Conservation (phyloP, 92 coral and sea anemone genomes). For the Anthopleura xanthogrammica region DNA sequence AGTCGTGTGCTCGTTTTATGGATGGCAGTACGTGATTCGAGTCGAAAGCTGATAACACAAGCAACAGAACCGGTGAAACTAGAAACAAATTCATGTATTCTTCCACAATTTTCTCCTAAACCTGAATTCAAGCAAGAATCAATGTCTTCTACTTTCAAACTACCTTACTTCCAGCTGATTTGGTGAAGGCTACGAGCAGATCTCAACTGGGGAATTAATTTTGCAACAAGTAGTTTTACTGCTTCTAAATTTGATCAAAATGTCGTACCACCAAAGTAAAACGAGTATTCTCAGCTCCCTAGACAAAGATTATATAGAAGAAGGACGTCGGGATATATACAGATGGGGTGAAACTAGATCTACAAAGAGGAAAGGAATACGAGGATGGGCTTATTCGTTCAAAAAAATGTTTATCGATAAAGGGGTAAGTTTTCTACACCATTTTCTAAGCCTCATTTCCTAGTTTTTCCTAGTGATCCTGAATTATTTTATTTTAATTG, state of each 20-base stretch:
- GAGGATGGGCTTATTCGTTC: slow-evolving; percentile 73
- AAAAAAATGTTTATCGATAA: slow-evolving; percentile 85
- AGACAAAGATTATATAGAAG: slow-evolving; percentile 69
- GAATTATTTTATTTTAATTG: neutral
- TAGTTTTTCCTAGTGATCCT: slow-evolving; percentile 8
- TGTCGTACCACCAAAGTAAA: slow-evolving; percentile 50
- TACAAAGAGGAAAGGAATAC: slow-evolving; percentile 69
- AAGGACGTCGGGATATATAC: slow-evolving; percentile 81
- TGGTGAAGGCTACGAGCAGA: neutral
- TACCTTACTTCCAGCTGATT: neutral
- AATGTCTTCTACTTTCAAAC: neutral
- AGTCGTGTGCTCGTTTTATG: neutral
- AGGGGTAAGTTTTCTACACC: slow-evolving; percentile 54
- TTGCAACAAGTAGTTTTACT: slow-evolving; percentile 2
- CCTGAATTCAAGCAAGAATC: neutral
- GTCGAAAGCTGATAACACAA: too few species aligned
- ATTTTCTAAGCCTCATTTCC: neutral
- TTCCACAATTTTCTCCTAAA: neutral
- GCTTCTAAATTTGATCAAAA: neutral
- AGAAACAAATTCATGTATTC: too few species aligned
- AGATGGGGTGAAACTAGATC: slow-evolving; percentile 81
- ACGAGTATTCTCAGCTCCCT: slow-evolving; percentile 65
- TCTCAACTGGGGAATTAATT: neutral
- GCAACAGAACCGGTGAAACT: neutral
- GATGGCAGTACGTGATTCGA: neutral